phyloP scores from a whole-genome alignment of 2,888 invertebrate species.

The Lymantria dispar region DNA sequence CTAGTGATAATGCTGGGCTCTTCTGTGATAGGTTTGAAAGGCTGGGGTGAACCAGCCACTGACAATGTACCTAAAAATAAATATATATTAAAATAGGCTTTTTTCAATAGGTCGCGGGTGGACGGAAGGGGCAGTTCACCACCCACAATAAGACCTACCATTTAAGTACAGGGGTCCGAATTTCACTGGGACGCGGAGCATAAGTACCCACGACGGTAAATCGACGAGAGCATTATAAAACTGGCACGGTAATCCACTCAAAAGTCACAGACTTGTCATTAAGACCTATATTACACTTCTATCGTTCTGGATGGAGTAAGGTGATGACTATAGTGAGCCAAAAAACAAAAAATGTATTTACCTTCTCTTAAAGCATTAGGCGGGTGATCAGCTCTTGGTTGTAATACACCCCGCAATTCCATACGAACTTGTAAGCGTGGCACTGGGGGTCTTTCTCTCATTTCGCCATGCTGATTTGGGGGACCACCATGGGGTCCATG shows the following conservation, averaged over 20 bases:
- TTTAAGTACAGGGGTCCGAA: too few species aligned
- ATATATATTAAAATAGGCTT: too few species aligned
- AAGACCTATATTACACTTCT: too few species aligned
- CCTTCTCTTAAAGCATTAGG: slow-evolving; percentile 50
- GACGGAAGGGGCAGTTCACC: too few species aligned
- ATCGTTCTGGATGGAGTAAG: not conserved
- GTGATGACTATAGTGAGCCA: not conserved
- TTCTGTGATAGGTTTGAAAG: slow-evolving; percentile 72
- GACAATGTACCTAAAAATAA: slow-evolving; percentile 64
- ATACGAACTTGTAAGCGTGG: slow-evolving; percentile 56
- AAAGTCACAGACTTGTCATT: too few species aligned
- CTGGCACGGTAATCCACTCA: too few species aligned
- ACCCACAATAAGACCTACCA: too few species aligned
- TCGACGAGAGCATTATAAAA: too few species aligned
- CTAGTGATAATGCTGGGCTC: slow-evolving; percentile 77
- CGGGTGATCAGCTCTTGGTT: slow-evolving; percentile 51
- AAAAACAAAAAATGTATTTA: not conserved
- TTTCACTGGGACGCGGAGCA: too few species aligned
- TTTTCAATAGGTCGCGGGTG: too few species aligned
- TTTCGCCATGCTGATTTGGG: slow-evolving; percentile 15
- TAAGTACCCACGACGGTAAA: too few species aligned
- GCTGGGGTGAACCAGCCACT: slow-evolving; percentile 78
- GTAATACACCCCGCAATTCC: slow-evolving; percentile 63
- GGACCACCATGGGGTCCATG: slow-evolving; percentile 12
- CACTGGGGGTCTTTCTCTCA: slow-evolving; percentile 8